phyloP scores from a whole-genome alignment of 2,888 invertebrate species.

The Poecilus cupreus region DNA sequence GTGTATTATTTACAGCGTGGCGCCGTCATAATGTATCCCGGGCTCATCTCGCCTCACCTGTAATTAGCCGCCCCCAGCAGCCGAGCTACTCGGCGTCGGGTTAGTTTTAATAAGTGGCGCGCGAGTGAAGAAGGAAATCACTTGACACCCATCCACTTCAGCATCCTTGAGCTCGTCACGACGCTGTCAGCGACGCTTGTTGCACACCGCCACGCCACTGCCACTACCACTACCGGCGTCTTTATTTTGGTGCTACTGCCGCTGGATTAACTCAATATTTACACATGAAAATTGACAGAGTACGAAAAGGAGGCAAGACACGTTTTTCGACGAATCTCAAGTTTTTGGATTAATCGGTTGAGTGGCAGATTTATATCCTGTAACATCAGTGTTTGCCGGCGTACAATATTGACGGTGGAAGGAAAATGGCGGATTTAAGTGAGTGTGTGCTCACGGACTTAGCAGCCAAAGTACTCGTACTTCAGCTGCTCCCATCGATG shows the following conservation, averaged over 20 bases:
- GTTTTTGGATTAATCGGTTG: conserved; percentile 65
- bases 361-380: conserved; percentile 51
- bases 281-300: conserved; percentile 73
- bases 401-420: conserved; percentile 46
- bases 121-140: conserved; percentile 68
- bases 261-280: conserved; percentile 73
- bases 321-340: conserved; percentile 65
- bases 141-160: conserved; percentile 67
- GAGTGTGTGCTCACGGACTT: conserved; percentile 42
- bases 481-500: no score
- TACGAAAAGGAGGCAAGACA: conserved; percentile 59
- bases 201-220: not conserved
- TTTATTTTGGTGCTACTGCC: conserved; percentile 1
- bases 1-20: conserved; percentile 52
- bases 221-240: not conserved
- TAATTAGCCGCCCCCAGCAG: conserved; percentile 9
- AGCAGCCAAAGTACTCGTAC: not conserved
- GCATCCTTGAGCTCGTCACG: not conserved
- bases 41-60: conserved; percentile 22
- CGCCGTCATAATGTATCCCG: conserved; percentile 49
- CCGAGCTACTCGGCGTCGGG: conserved; percentile 63
- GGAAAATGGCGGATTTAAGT: conserved; percentile 45
- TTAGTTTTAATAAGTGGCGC: conserved; percentile 71
- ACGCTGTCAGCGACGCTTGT: conserved; percentile 10
- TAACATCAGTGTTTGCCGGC: conserved; percentile 10